Evolutionary conservation across 2,797 vertebrate genomes (phyloP).

Genomic region (Zalophus californianus): DNA sequence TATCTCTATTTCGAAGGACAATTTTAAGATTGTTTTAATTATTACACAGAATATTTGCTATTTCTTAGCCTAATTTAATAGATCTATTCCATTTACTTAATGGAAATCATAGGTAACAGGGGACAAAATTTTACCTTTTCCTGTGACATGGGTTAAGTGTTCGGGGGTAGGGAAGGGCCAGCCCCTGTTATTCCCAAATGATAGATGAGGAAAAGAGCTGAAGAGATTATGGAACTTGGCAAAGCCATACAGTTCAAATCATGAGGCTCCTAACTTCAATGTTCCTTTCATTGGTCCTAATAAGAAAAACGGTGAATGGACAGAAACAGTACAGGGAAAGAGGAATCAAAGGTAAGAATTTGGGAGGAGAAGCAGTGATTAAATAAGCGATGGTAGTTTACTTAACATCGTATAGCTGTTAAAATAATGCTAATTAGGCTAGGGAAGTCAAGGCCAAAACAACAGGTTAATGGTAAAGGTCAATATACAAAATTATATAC

Average conservation of each 20-base stretch:
- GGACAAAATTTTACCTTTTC: not conserved
- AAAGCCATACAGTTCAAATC: not conserved
- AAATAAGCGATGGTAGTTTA: slow-evolving; percentile 10
- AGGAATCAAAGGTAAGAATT: not conserved
- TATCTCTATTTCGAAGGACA: slow-evolving; percentile 40
- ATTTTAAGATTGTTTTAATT: slow-evolving; percentile 18
- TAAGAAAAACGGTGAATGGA: slow-evolving; percentile 14
- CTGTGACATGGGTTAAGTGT: not conserved
- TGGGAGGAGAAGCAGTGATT: not conserved
- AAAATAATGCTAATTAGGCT: slow-evolving; percentile 35
- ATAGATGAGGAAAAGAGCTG: not conserved
- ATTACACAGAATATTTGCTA: slow-evolving; percentile 26
- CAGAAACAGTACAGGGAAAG: not conserved
- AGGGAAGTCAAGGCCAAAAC: not conserved
- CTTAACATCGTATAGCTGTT: not conserved
- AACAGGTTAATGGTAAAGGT: not conserved
- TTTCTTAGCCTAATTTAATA: slow-evolving; percentile 27
- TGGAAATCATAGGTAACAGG: slow-evolving; percentile 16
- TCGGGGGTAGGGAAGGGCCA: not conserved
- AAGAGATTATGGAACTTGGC: not conserved
- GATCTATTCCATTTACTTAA: slow-evolving; percentile 35
- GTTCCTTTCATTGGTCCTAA: slow-evolving; percentile 10
- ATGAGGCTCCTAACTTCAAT: not conserved
- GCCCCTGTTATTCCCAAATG: not conserved
- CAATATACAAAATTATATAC: not conserved